Evolutionary conservation across 2,797 vertebrate genomes (phyloP), one percentile per base, ranked within the genome.

Genomic region (Alauda arvensis): DNA sequence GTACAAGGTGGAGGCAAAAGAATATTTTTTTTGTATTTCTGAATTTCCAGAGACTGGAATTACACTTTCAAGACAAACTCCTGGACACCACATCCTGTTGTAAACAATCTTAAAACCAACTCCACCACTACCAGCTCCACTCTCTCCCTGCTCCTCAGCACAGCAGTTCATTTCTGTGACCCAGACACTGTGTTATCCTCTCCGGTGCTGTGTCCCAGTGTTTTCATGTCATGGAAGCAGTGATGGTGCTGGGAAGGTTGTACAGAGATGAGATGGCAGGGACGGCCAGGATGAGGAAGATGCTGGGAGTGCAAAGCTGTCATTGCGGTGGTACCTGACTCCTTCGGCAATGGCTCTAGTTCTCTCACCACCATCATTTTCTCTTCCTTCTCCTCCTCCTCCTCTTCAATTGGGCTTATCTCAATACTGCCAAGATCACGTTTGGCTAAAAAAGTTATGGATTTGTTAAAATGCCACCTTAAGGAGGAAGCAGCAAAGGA

Each of bases 401-500:
- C 91, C 83, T 96, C 92, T 91, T 94, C 92, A 77, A 70, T 8
- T 62, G 55, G 67, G 61, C 61, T 94, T 93, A 94, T 90, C 74
- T 84, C 94, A 94, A 83, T 68, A 81, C 20, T 86, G 93, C 81
- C 95, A 93, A 92, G 86, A 82, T 79, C 79, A 81, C 3, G 40
- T 92, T 82, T 85, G 71, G 90, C 94, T 95, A 95, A 91, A 95
- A 95, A 90, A 91, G 83, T 90, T 77, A 92, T 0, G 72, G 28
- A 88, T 8, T 63, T 45, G 77, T 93, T 92, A 94, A 89, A 95
- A 91, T 20, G 81, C 74, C 88, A 70, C 82, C 75, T 82, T 29
- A 16, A 78, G 66, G 43, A 51, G 4, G 28, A 63, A 63, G 48
- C 10, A 52, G 43, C 65, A 85, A 61, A 84, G 39, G 56, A 57